Conservation (phyloP, 2,888 invertebrate species). For the Nomada fucata region DNA sequence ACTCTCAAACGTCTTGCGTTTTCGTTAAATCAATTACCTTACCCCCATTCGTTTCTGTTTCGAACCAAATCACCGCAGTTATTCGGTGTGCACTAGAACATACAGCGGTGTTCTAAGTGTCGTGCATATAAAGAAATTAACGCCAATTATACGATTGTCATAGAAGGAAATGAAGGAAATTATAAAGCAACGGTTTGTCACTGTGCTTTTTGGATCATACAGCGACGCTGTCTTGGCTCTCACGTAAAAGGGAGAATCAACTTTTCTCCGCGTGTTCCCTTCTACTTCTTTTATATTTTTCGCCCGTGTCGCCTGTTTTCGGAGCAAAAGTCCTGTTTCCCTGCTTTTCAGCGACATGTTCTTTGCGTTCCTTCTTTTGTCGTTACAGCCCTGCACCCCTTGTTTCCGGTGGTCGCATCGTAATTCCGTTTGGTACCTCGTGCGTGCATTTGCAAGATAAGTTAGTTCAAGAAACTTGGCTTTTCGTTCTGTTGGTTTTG, state of each 20-base stretch:
- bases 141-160: conserved; percentile 2
- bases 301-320: conserved; percentile 4
- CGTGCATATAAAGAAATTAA: conserved; percentile 61
- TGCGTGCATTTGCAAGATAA: conserved; percentile 36
- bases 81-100: conserved; percentile 48
- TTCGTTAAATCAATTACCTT: no score
- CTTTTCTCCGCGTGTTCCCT: conserved; percentile 33
- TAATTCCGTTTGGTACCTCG: background rate
- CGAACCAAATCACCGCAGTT: conserved; percentile 28
- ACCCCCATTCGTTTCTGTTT: no score
- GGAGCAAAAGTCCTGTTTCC: conserved; percentile 14
- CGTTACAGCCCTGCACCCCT: background rate
- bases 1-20: no score
- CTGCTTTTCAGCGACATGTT: conserved; percentile 4
- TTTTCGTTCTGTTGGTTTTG: background rate
- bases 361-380: background rate
- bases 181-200: conserved; percentile 42
- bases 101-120: conserved; percentile 26
- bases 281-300: conserved; percentile 40
- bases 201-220: conserved; percentile 5
- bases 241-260: conserved; percentile 59
- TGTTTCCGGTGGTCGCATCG: conserved; percentile 7
- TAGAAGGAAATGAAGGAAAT: conserved; percentile 64
- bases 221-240: conserved; percentile 22
- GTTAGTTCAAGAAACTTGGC: conserved; percentile 20